A percentile compares a stretch with the other conserved stretches of the same genome.
Conservation (phyloP, 2,113 vertebrate species). For the Synchiropus splendidus region DNA sequence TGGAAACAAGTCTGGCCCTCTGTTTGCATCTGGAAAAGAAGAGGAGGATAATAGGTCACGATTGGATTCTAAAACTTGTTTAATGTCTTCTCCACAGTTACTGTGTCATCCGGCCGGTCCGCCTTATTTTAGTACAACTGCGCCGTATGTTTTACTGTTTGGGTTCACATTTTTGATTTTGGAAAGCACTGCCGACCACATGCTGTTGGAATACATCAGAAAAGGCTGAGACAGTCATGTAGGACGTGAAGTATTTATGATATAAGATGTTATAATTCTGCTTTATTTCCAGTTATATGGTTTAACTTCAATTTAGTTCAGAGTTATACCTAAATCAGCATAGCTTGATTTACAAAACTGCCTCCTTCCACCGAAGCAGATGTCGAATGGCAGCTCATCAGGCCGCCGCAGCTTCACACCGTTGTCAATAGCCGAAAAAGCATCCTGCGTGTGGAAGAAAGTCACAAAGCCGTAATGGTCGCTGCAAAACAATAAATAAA, state of each 20-base stretch:
- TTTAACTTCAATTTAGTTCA: too few species aligned
- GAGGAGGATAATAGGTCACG: background rate
- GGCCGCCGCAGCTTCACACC: constrained; percentile 77
- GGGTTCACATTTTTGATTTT: too few species aligned
- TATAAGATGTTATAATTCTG: too few species aligned
- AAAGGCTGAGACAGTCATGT: rapidly evolving
- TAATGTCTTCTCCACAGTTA: too few species aligned
- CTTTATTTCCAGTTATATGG: too few species aligned
- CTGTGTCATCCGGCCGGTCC: too few species aligned
- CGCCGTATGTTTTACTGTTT: too few species aligned
- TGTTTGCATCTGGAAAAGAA: constrained; percentile 74
- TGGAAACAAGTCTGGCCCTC: constrained; percentile 67
- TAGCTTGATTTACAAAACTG: constrained; percentile 88
- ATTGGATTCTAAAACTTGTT: too few species aligned
- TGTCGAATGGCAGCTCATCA: constrained; percentile 83
- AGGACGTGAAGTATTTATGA: constrained; percentile 86
- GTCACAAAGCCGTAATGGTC: constrained; percentile 92
- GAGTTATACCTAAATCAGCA: constrained; percentile 76
- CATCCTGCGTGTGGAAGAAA: constrained; percentile 80
- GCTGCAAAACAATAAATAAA: constrained; percentile 66
- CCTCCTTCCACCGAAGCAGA: constrained; percentile 85
- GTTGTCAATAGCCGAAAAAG: constrained; percentile 84
- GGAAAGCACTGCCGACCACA: too few species aligned
- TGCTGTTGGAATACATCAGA: too few species aligned
- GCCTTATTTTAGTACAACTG: too few species aligned